Evolutionary conservation across 2,797 vertebrate genomes (phyloP).

Genomic region (Podarcis siculus): DNA sequence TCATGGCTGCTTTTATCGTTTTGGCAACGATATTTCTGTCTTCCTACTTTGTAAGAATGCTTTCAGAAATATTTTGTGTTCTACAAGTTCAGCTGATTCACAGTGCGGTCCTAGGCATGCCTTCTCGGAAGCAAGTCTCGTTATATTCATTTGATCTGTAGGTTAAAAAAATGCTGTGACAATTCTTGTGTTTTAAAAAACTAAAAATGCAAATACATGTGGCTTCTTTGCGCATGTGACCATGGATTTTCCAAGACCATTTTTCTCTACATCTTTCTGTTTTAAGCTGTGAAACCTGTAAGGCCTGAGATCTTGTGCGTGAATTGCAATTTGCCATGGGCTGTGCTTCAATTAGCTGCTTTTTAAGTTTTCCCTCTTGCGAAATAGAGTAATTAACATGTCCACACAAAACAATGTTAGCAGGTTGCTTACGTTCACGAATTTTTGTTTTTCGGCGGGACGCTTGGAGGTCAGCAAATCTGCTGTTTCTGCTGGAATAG

Average conservation of each 20-base stretch:
- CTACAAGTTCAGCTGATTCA: background rate
- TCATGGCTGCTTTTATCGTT: constrained; percentile 88
- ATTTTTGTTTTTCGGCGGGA: background rate
- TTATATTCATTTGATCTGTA: background rate
- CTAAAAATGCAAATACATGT: background rate
- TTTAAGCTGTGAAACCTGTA: background rate
- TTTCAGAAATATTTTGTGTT: background rate
- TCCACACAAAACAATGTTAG: background rate
- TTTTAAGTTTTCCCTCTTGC: background rate
- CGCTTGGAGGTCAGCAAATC: background rate
- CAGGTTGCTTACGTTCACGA: background rate
- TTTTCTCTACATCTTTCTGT: background rate
- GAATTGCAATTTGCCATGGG: background rate
- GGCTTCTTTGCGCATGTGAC: background rate
- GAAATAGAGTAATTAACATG: background rate
- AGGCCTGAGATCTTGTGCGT: background rate
- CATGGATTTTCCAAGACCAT: background rate
- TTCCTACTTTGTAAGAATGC: constrained; percentile 92
- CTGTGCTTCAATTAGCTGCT: background rate
- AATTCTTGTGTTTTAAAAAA: background rate
- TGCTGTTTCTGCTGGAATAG: background rate
- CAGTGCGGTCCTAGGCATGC: background rate
- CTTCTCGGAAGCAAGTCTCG: background rate
- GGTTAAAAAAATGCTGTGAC: background rate
- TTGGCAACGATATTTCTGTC: constrained; percentile 86